Evolutionary conservation across 2,113 vertebrate species (phyloP), one percentile per base, ranked within the genome.

Genomic region (Zosterops japonicus): DNA sequence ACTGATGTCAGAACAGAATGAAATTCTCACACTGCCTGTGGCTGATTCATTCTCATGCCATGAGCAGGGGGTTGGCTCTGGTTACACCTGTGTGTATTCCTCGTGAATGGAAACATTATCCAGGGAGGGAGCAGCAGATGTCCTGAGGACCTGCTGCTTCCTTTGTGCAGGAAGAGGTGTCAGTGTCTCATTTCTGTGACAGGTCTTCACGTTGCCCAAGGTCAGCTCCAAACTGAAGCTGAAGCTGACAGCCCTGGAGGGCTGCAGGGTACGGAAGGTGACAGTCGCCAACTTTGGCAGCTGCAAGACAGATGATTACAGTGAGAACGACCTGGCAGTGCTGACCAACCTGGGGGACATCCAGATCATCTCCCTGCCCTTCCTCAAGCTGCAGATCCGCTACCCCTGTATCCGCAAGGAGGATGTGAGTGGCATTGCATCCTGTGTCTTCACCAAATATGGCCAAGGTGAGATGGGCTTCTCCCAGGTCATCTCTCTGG

Each of bases 371-470:
- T 99, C 99, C 0, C 94, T 99, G 96, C 99, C 99, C 14, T 93
- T 98, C 57, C 98, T 99, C 61, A 99, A 99, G 98, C 97, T 99
- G 95, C 99, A 99, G 97, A 99, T 99, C 61, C 99, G 99, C 12
- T 98, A 99, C 92, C 98, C 98, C 69, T 99, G 99, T 94, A 99
- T 99, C 95, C 99, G 99, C 81, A 98, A 98, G 53, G 99, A 99
- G 97, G 99, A 99, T 19, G 98, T 99, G 78, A 99, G 99, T 0
- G 99, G 99, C 90, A 99, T 99, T 22, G 99, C 99, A 3, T 99
- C 99, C 57, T 99, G 99, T 3, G 99, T 99, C 95, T 99, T 99
- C 98, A 99, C 99, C 67, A 99, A 98, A 63, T 98, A 99, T 0
- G 99, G 99, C 69, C 99, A 99, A 98, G 99, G 99, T 99, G 15